Base-by-base conservation (phyloP, 2,113 vertebrate genomes). In the Tupaia chinensis region DNA sequence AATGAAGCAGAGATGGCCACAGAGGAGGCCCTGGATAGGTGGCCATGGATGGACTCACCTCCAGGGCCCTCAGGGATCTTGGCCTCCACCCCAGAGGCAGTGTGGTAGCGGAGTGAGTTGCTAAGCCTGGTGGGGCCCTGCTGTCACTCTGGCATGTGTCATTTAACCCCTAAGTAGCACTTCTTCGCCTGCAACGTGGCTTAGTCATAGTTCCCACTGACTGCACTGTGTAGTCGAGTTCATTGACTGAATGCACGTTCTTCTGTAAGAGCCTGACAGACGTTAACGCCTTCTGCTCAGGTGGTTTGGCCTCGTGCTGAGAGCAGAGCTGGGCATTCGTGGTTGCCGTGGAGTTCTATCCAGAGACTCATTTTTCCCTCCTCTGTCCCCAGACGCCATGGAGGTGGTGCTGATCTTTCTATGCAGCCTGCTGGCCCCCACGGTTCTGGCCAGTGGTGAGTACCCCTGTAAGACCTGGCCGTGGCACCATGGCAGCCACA, bases 321-420 rank as follows among this genome's bases (percentile, higher is more conserved):
- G 61, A 3, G 25, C 1, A 34, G 25, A n/a, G n/a, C 53, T 58
- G 54, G 44, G 44, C 16, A 4, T n/a, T 60, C 14, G 5, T 27
- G 23, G 53, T 7, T 54, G 20, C 29, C 8, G 10, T 32, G 15
- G 9, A 23, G 65, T 84, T 60, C 34, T 56, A 8, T 12, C 22
- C 32, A 73, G 65, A 69, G 60, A 77, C 0, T 95, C 34, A 27
- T 3, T n/a, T 27, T 56, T 66, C 14, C 20, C 63, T 76, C 25
- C 66, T 96, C 96, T 91, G 94, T 93, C 94, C 16, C 5, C 98
- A 99, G 99, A 98, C 77, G 97, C 99, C 99, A 99, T 99, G 99
- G 99, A 99, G 98, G 98, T 98, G 69, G 97, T 61, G 97, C 98
- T 99, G 97, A 96, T 99, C 97, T 98, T 99, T 95, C 98, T 99